These are phyloP conservation scores for Nymphalis urticae DNA, from an alignment of 2,888 invertebrate genomes.

Conservation along the genomic window DNA sequence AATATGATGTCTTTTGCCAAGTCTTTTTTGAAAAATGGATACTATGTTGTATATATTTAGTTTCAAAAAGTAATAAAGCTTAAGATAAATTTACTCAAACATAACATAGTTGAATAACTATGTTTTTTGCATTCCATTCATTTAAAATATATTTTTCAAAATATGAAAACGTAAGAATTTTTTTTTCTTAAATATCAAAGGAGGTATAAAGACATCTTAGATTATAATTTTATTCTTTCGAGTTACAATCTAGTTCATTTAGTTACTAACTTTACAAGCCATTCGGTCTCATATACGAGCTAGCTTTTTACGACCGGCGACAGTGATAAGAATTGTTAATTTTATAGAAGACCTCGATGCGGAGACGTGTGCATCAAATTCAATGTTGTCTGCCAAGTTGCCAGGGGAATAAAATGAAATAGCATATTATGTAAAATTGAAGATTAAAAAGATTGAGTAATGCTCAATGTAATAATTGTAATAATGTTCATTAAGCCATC, in stretches of 20 bases:
- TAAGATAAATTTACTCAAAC: too few species aligned
- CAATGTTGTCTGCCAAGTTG: constrained; percentile 41
- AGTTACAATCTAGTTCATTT: constrained; percentile 29
- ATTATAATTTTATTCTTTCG: constrained; percentile 9
- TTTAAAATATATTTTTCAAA: too few species aligned
- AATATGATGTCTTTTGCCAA: too few species aligned
- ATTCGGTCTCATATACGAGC: constrained; percentile 44
- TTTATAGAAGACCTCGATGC: constrained; percentile 53
- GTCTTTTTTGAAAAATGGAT: too few species aligned
- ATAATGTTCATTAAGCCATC: too few species aligned
- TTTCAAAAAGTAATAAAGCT: too few species aligned
- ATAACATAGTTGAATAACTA: too few species aligned
- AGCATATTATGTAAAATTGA: not conserved
- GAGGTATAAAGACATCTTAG: not conserved
- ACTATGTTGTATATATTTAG: too few species aligned
- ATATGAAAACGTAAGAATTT: too few species aligned
- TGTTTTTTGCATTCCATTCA: too few species aligned
- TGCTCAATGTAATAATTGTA: too few species aligned
- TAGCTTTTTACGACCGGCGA: constrained; percentile 61
- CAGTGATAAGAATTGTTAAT: constrained; percentile 77
- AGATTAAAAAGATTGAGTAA: too few species aligned
- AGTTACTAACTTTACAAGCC: constrained; percentile 27
- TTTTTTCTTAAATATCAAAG: not conserved
- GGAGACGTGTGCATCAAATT: constrained; percentile 55
- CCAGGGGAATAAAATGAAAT: constrained; percentile 2